Percentiles rank a stretch among this genome's conserved stretches.
phyloP scores from a whole-genome alignment of 2,888 invertebrate species.

The Agrochola lota region DNA sequence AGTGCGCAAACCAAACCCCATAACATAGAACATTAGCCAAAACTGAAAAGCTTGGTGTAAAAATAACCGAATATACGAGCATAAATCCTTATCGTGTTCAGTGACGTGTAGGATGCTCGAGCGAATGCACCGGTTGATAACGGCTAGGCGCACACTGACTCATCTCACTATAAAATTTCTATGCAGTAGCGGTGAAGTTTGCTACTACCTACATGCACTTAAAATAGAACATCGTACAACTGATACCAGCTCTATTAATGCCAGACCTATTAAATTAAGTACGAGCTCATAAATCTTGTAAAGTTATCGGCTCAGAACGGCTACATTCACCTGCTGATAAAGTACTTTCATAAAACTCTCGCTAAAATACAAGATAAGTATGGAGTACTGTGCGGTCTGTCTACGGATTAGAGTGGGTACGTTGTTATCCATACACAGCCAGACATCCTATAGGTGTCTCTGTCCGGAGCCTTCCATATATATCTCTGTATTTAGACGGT shows the following conservation, averaged over 20 bases:
- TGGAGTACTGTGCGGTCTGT: conserved; percentile 37
- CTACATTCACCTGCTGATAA: conserved; percentile 46
- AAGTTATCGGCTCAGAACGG: conserved; percentile 50
- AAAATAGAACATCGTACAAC: conserved; percentile 44
- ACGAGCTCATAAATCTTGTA: conserved; percentile 54
- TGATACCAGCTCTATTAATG: conserved; percentile 45
- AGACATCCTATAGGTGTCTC: conserved; percentile 56
- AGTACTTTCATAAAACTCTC: conserved; percentile 56
- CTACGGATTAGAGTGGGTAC: conserved; percentile 41
- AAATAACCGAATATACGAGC: conserved; percentile 56
- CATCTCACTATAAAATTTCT: conserved; percentile 50
- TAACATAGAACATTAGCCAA: neutral
- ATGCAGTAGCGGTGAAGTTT: conserved; percentile 26
- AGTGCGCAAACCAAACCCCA: too few species aligned
- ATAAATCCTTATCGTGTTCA: conserved; percentile 66
- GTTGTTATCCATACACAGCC: conserved; percentile 30
- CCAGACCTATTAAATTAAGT: conserved; percentile 50
- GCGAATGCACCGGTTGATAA: conserved; percentile 69
- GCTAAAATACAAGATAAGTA: conserved; percentile 53
- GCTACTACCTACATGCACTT: conserved; percentile 30
- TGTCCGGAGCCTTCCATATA: conserved; percentile 56
- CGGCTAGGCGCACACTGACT: conserved; percentile 49
- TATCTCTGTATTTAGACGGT: conserved; percentile 69
- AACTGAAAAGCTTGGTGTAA: conserved; percentile 39
- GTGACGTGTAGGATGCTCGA: conserved; percentile 55